Conservation (phyloP, 1,140 invertebrate species). For the Micrasema longulum region DNA sequence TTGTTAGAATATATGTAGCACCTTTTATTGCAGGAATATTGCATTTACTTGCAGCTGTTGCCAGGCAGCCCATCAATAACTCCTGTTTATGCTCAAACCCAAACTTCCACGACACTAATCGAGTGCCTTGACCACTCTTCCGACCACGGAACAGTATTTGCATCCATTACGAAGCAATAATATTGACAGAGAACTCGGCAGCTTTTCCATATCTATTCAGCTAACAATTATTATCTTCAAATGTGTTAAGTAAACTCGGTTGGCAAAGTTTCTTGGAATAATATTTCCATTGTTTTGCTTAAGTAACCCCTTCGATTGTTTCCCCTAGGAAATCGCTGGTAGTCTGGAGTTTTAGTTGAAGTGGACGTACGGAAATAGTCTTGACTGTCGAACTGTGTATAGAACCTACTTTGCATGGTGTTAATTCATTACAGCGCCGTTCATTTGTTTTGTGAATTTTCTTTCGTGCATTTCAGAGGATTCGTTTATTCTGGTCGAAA, state of each 20-base stretch:
- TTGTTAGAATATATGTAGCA: not conserved
- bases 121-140: slow-evolving; percentile 28
- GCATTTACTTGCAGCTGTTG: slow-evolving; percentile 17
- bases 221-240: slow-evolving; percentile 2
- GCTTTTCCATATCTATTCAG: slow-evolving; percentile 7
- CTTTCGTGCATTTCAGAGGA: not conserved
- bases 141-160: slow-evolving; percentile 14
- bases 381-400: not conserved
- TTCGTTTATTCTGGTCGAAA: too few species aligned
- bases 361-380: not conserved
- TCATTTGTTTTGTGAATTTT: not conserved
- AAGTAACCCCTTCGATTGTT: slow-evolving; percentile 8
- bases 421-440: not conserved
- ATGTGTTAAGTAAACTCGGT: not conserved
- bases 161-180: slow-evolving; percentile 35
- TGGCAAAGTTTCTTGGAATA: slow-evolving; percentile 19
- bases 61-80: slow-evolving; percentile 1
- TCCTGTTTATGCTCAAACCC: not conserved
- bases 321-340: slow-evolving; percentile 3
- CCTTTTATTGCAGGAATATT: not conserved
- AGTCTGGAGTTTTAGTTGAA: not conserved
- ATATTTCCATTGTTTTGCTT: slow-evolving; percentile 29
- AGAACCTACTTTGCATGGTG: not conserved
- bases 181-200: slow-evolving; percentile 6
- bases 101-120: slow-evolving; percentile 22